Conservation (phyloP, 2,888 invertebrate genomes). For the Axea sp. region DNA sequence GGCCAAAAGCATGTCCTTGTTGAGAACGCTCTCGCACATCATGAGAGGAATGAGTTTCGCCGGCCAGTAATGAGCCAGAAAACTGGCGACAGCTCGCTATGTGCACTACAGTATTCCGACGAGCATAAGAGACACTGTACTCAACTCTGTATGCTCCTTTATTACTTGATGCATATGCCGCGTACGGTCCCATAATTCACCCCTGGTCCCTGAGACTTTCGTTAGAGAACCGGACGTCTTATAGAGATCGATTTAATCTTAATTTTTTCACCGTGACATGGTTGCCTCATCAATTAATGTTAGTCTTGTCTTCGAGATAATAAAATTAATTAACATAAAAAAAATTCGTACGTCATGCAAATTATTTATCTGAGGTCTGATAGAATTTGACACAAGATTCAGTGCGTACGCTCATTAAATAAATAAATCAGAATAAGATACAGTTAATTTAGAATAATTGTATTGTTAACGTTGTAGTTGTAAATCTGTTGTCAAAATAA, state of each 20-base stretch:
- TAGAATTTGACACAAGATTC: too few species aligned
- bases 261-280: slow-evolving; percentile 14
- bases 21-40: slow-evolving; percentile 18
- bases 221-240: slow-evolving; percentile 27
- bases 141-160: slow-evolving; percentile 43
- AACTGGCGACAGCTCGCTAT: slow-evolving; percentile 78
- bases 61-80: slow-evolving; percentile 78
- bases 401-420: too few species aligned
- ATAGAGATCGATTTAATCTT: slow-evolving; percentile 26
- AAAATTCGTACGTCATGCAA: too few species aligned
- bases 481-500: too few species aligned
- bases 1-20: slow-evolving; percentile 33
- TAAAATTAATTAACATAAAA: too few species aligned
- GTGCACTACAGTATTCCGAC: slow-evolving; percentile 64
- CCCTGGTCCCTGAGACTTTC: slow-evolving; percentile 22
- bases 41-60: slow-evolving; percentile 73
- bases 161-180: slow-evolving; percentile 58
- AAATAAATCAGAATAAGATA: too few species aligned
- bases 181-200: slow-evolving; percentile 38
- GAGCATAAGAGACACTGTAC: slow-evolving; percentile 54
- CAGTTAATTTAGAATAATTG: too few species aligned
- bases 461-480: too few species aligned
- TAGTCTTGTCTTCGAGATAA: not conserved
- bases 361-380: too few species aligned
- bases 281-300: slow-evolving; percentile 5